These are phyloP conservation scores for Bombus pyrosoma DNA, from an alignment of 1,140 invertebrate species.

Conservation along the genomic window DNA sequence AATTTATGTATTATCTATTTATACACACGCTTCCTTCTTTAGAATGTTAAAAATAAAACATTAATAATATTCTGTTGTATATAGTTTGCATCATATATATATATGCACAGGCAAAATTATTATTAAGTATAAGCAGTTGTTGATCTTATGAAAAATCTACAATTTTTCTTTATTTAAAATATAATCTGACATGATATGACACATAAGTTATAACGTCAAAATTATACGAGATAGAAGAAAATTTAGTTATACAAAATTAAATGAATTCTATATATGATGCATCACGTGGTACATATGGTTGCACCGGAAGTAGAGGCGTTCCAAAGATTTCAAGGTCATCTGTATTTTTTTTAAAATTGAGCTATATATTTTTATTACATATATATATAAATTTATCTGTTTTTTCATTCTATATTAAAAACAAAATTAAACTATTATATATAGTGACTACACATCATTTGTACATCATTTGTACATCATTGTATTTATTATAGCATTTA, in stretches of 20 bases:
- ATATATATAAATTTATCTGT: background rate
- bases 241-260: background rate
- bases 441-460: too few species aligned
- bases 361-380: background rate
- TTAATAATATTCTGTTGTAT: background rate
- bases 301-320: background rate
- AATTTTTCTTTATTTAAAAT: background rate
- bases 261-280: background rate
- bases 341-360: background rate
- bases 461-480: too few species aligned
- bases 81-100: background rate
- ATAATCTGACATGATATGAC: background rate
- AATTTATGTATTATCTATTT: background rate
- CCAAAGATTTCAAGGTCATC: background rate
- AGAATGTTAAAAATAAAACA: background rate
- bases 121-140: background rate
- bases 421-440: too few species aligned
- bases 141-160: background rate
- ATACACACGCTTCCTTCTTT: background rate
- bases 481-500: too few species aligned
- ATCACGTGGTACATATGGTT: background rate
- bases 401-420: background rate
- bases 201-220: too few species aligned
- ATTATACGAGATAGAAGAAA: background rate
- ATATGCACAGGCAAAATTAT: background rate